Conservation (phyloP, 2,888 invertebrate species). For the Hemaris fuciformis region DNA sequence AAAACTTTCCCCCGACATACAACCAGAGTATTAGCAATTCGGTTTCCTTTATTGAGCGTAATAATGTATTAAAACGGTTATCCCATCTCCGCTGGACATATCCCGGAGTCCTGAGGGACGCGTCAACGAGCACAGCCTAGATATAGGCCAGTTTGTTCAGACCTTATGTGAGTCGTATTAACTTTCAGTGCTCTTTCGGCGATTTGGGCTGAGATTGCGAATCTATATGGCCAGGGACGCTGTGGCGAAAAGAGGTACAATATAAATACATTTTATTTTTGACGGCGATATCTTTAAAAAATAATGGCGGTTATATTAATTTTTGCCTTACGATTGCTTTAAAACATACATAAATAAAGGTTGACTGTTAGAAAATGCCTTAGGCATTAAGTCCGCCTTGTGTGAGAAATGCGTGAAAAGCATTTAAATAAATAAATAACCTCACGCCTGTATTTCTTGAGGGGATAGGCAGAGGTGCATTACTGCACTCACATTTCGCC, state of each 20-base stretch:
- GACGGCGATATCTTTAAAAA: not conserved
- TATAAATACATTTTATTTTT: not conserved
- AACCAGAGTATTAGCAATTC: not conserved
- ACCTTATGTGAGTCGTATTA: not conserved
- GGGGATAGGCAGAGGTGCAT: too few species aligned
- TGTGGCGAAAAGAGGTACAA: not conserved
- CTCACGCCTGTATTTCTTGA: too few species aligned
- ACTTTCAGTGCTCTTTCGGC: not conserved
- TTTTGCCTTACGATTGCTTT: too few species aligned
- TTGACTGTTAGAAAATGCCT: too few species aligned
- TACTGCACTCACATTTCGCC: too few species aligned
- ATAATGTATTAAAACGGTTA: not conserved
- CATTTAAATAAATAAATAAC: too few species aligned
- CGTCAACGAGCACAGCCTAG: not conserved
- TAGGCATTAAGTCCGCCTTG: too few species aligned
- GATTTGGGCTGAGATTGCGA: not conserved
- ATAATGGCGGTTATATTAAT: too few species aligned
- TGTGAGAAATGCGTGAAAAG: too few species aligned
- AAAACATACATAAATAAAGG: too few species aligned
- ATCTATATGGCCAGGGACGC: conserved; percentile 1
- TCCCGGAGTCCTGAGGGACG: not conserved
- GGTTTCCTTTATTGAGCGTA: not conserved
- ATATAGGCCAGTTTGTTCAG: not conserved
- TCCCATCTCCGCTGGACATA: not conserved
- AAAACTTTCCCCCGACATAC: not conserved